Conservation (phyloP, 2,113 vertebrate species). For the Patagioenas fasciata region DNA sequence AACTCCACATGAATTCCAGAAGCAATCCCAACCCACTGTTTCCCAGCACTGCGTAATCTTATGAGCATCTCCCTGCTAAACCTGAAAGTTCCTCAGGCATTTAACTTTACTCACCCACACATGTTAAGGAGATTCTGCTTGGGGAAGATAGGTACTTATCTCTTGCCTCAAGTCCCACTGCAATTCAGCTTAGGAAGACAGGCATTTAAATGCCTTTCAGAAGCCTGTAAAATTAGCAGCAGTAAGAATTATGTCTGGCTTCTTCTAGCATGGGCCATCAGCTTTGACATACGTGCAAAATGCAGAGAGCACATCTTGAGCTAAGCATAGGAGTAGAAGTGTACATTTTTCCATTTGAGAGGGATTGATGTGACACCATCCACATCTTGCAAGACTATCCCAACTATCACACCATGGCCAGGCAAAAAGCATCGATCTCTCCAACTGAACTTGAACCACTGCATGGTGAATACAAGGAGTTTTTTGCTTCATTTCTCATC, state of each 20-base stretch:
- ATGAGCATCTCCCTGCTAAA: slow-evolving; percentile 27
- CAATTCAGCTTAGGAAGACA: slow-evolving; percentile 50
- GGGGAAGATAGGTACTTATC: slow-evolving; percentile 59
- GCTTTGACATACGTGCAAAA: background rate
- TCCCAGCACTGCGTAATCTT: slow-evolving; percentile 27
- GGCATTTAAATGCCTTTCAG: slow-evolving; percentile 52
- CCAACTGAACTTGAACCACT: background rate
- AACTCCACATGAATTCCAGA: background rate
- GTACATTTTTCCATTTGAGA: background rate
- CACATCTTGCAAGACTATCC: background rate
- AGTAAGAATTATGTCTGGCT: slow-evolving; percentile 26
- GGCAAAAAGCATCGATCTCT: background rate
- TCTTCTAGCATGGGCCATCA: background rate
- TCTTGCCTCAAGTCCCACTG: slow-evolving; percentile 53
- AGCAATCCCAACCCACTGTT: background rate
- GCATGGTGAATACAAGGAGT: rapidly evolving
- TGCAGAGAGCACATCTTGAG: background rate
- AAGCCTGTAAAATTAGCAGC: slow-evolving; percentile 49
- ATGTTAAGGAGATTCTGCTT: slow-evolving; percentile 58
- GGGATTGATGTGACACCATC: background rate
- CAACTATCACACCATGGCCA: rapidly evolving
- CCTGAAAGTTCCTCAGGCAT: slow-evolving; percentile 36
- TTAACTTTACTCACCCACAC: slow-evolving; percentile 60
- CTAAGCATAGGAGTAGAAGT: background rate
- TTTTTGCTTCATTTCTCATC: background rate